A percentile compares a stretch with the other conserved stretches of the same genome.
phyloP scores from a whole-genome alignment of 2,888 invertebrate genomes.

The Chydorus sphaericus region DNA sequence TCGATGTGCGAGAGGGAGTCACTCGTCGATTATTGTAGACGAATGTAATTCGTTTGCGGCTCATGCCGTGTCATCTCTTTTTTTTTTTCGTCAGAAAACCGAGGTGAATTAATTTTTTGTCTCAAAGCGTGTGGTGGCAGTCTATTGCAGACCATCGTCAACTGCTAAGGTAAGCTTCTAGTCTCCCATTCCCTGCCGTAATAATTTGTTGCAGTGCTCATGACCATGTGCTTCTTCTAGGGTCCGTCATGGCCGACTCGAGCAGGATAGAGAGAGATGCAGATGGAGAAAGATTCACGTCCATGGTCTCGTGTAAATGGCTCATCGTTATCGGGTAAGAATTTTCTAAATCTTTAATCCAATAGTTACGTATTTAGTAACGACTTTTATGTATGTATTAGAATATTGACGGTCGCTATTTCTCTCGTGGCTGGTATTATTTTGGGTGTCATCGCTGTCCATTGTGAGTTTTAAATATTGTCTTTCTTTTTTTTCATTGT shows the following conservation, averaged over 20 bases:
- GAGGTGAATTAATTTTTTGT: too few species aligned
- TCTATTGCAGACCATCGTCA: conserved; percentile 1
- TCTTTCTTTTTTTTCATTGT: neutral
- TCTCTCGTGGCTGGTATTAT: conserved; percentile 8
- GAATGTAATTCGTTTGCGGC: too few species aligned
- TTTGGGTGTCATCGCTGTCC: conserved; percentile 12
- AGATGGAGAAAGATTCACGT: neutral
- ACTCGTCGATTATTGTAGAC: too few species aligned
- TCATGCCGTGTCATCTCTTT: too few species aligned
- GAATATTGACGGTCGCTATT: neutral
- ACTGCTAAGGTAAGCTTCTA: neutral
- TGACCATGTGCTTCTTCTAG: too few species aligned
- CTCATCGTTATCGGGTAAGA: conserved; percentile 20
- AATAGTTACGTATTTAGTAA: conserved; percentile 15
- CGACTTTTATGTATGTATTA: neutral
- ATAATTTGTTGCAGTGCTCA: neutral
- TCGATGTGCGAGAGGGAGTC: too few species aligned
- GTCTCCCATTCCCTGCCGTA: neutral
- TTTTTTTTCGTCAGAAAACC: too few species aligned
- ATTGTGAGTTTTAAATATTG: conserved; percentile 10
- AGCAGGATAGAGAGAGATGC: too few species aligned
- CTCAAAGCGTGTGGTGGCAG: conserved; percentile 15
- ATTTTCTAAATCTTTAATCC: neutral
- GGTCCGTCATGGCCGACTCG: too few species aligned
- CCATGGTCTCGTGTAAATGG: conserved; percentile 11